phyloP scores from a whole-genome alignment of 2,797 vertebrate species.

The Pachyuromys duprasi region DNA sequence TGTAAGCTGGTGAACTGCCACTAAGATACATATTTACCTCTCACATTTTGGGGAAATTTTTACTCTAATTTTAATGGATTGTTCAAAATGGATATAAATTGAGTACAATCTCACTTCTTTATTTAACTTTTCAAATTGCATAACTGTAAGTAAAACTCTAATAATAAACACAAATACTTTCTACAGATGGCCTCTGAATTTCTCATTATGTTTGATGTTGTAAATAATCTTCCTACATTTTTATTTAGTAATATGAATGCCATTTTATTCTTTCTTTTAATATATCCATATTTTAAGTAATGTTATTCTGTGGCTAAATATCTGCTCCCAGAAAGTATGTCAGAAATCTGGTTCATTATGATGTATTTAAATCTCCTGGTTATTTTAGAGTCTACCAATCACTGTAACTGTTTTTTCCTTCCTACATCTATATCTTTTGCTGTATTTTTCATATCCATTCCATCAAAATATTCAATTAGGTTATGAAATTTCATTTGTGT shows the following conservation, averaged over 20 bases:
- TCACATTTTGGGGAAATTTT: neutral
- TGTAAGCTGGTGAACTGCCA: neutral
- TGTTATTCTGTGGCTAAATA: neutral
- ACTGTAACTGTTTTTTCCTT: neutral
- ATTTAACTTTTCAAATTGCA: neutral
- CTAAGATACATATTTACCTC: neutral
- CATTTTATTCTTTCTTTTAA: neutral
- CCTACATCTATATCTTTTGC: neutral
- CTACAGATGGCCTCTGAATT: neutral
- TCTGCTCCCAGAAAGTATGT: neutral
- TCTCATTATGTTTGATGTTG: neutral
- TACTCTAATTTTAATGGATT: neutral
- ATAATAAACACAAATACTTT: neutral
- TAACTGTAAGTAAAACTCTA: neutral
- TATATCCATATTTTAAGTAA: neutral
- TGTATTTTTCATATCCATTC: neutral
- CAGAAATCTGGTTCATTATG: neutral
- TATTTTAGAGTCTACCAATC: neutral
- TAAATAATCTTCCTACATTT: neutral
- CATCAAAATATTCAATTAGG: neutral
- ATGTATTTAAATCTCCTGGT: neutral
- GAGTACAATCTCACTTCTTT: neutral
- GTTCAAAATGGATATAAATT: neutral
- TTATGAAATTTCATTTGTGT: neutral
- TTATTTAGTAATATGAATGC: constrained; percentile 15